These are phyloP conservation scores for Megaleporinus macrocephalus DNA, from an alignment of 2,113 vertebrate species.

Conservation along the genomic window DNA sequence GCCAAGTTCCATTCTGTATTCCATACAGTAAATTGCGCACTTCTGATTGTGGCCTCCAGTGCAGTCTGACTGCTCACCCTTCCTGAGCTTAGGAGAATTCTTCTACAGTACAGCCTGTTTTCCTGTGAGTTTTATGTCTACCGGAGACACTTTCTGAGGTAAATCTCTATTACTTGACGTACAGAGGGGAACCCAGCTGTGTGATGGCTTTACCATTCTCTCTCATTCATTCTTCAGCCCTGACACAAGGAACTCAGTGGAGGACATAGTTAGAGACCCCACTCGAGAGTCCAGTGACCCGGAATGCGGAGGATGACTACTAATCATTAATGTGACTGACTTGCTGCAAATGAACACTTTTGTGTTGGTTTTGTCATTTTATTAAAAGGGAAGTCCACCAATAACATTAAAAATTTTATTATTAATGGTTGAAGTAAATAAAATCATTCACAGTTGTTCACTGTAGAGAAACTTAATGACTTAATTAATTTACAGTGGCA, in stretches of 20 bases:
- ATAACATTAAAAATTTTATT: no score
- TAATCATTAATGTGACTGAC: neutral
- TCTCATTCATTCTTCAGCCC: slow-evolving; percentile 16
- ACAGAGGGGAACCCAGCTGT: slow-evolving; percentile 30
- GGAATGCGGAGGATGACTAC: neutral
- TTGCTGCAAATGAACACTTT: no score
- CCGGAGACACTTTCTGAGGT: slow-evolving; percentile 34
- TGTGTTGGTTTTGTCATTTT: no score
- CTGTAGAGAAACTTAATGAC: no score
- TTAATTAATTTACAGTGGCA: no score
- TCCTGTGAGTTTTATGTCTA: slow-evolving; percentile 21
- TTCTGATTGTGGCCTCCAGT: neutral
- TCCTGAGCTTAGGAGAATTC: neutral
- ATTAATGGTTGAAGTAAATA: no score
- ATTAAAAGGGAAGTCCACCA: no score
- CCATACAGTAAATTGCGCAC: slow-evolving; percentile 19
- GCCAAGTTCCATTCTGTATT: neutral
- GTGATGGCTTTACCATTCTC: slow-evolving; percentile 35
- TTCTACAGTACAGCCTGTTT: slow-evolving; percentile 2
- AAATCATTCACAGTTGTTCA: no score
- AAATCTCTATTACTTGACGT: slow-evolving; percentile 38
- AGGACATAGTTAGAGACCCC: neutral
- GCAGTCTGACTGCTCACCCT: neutral
- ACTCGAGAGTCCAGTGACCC: slow-evolving; percentile 15
- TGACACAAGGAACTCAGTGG: slow-evolving; percentile 23